A percentile compares a stretch with the other conserved stretches of the same genome.
phyloP scores from a whole-genome alignment of 2,888 invertebrate species.

The Palloptera scutellata region DNA sequence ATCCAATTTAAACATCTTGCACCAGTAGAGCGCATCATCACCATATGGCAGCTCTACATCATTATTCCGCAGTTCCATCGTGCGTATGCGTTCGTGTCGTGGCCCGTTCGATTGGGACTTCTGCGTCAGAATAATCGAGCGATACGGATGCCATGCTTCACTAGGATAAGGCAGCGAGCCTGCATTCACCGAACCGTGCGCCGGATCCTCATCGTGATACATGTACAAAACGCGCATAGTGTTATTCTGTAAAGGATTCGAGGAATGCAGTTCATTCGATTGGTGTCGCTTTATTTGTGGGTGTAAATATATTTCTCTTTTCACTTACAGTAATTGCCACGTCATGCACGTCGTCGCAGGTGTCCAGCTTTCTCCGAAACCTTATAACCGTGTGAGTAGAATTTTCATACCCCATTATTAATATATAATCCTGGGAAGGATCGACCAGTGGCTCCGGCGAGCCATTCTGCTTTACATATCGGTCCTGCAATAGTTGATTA shows the following conservation, averaged over 20 bases:
- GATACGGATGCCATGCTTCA: conserved; percentile 65
- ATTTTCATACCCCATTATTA: conserved; percentile 81
- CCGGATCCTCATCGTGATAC: conserved; percentile 69
- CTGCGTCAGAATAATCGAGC: conserved; percentile 67
- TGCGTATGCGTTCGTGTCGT: conserved; percentile 53
- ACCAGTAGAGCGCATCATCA: conserved; percentile 71
- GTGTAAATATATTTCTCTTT: background rate
- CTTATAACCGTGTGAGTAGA: conserved; percentile 81
- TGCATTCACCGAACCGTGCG: conserved; percentile 67
- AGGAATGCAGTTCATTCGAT: background rate
- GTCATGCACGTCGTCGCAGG: conserved; percentile 77
- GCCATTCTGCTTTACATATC: conserved; percentile 72
- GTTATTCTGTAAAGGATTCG: conserved; percentile 67
- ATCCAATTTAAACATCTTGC: conserved; percentile 69
- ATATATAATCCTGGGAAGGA: conserved; percentile 80
- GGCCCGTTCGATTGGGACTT: no score
- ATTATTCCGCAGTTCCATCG: conserved; percentile 66
- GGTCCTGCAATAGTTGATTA: conserved; percentile 69
- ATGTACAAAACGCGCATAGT: conserved; percentile 72
- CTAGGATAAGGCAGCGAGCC: conserved; percentile 66
- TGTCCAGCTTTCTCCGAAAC: conserved; percentile 79
- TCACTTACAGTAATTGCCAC: conserved; percentile 71
- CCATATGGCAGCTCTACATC: conserved; percentile 68
- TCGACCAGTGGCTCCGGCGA: conserved; percentile 74
- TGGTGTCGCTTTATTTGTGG: background rate